A percentile compares a stretch with the other conserved stretches of the same genome.
phyloP scores from a whole-genome alignment of 2,888 invertebrate species.

The Lithophane socia region DNA sequence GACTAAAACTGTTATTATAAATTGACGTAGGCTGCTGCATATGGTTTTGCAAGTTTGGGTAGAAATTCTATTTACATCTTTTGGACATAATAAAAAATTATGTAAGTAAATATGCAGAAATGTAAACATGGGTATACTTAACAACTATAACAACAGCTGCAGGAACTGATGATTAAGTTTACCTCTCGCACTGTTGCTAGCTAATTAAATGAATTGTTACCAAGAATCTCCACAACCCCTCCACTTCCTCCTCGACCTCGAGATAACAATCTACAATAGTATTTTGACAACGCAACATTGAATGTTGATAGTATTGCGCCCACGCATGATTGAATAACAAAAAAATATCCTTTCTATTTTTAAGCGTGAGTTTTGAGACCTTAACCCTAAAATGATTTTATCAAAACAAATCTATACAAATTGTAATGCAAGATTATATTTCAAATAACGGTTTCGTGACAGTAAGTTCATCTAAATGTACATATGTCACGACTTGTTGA shows the following conservation, averaged over 20 bases:
- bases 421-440: constrained; percentile 15
- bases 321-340: constrained; percentile 53
- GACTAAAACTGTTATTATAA: background rate
- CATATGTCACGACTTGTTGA: background rate
- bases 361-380: constrained; percentile 63
- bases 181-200: background rate
- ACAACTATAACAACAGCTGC: too few species aligned
- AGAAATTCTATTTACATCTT: background rate
- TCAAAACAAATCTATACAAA: constrained; percentile 39
- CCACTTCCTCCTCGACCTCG: constrained; percentile 2
- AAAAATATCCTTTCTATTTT: constrained; percentile 64
- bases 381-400: constrained; percentile 53
- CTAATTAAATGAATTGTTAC: background rate
- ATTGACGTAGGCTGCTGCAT: background rate
- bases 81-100: too few species aligned
- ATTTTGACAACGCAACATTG: constrained; percentile 51
- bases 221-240: background rate
- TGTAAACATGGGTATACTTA: too few species aligned
- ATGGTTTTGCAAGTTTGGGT: constrained; percentile 1
- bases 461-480: background rate
- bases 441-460: constrained; percentile 46
- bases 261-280: constrained; percentile 34
- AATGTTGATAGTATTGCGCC: constrained; percentile 35
- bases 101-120: too few species aligned
- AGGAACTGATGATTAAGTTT: background rate